Evolutionary conservation across 1,140 invertebrate genomes (phyloP).

Genomic region (Idris sp.): DNA sequence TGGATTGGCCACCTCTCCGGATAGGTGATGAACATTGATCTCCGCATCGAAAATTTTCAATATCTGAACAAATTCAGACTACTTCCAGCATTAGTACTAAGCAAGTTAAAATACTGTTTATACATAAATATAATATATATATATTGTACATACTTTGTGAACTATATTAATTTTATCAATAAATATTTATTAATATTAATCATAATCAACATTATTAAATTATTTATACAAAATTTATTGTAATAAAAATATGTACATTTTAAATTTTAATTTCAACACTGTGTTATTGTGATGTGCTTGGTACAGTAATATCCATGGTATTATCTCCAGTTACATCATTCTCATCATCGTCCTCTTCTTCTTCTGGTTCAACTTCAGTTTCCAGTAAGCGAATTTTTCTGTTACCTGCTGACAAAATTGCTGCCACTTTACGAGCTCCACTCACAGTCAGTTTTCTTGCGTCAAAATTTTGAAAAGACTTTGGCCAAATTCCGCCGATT

Average conservation of each 20-base stretch:
- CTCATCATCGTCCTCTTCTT: conserved; percentile 86
- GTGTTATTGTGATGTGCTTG: conserved; percentile 27
- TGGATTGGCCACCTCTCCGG: not conserved
- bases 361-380: conserved; percentile 94
- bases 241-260: no score
- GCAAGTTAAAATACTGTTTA: conserved; percentile 19
- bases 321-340: conserved; percentile 72
- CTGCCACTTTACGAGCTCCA: conserved; percentile 91
- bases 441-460: conserved; percentile 89
- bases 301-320: conserved; percentile 73
- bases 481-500: conserved; percentile 79
- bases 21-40: conserved; percentile 24
- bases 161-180: conserved; percentile 38
- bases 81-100: conserved; percentile 4
- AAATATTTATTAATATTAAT: conserved; percentile 42
- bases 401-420: conserved; percentile 87
- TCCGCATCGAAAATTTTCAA: conserved; percentile 11
- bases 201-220: no score
- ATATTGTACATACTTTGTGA: conserved; percentile 46
- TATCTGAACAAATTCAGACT: conserved; percentile 2
- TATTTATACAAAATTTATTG: no score
- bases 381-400: conserved; percentile 92
- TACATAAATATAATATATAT: conserved; percentile 34
- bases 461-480: conserved; percentile 85
- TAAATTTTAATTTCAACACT: no score